Evolutionary conservation across 2,113 vertebrate species (phyloP).

Genomic region (Cepphus grylle): DNA sequence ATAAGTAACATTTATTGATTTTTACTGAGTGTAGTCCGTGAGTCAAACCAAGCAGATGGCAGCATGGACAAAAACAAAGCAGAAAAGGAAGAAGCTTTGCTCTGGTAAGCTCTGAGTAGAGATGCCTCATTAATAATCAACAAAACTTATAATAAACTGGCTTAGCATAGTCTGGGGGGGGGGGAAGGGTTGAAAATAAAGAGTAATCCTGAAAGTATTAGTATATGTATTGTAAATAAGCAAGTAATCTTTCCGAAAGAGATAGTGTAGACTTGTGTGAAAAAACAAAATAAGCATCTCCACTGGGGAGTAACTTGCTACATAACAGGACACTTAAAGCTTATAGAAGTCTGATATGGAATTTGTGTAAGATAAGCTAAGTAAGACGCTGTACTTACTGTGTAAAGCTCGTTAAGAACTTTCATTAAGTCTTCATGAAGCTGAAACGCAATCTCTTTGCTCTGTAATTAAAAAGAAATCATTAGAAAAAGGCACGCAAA

Average conservation of each 20-base stretch:
- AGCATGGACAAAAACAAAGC: background rate
- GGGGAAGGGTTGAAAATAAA: background rate
- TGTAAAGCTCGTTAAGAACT: constrained; percentile 98
- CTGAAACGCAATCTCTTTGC: constrained; percentile 97
- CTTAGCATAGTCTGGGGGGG: background rate
- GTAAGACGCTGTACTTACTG: constrained; percentile 81
- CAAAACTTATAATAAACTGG: background rate
- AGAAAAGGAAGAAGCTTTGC: background rate
- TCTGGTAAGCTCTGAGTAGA: background rate
- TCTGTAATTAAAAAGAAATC: constrained; percentile 81
- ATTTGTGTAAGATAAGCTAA: constrained; percentile 32
- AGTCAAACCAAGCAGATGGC: background rate
- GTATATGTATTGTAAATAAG: background rate
- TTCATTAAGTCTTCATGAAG: constrained; percentile 99
- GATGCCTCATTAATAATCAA: background rate
- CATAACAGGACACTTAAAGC: background rate
- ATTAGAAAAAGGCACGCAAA: constrained; percentile 46
- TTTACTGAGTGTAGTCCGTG: background rate
- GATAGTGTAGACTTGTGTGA: background rate
- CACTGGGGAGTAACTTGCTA: background rate
- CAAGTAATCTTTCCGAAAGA: background rate
- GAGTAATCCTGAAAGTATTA: constrained; percentile 5
- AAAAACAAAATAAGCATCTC: background rate
- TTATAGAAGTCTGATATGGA: background rate
- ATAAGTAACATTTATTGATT: background rate